Evolutionary conservation across 2,797 vertebrate genomes (phyloP).

Genomic region (Myiotriccus ornatus): DNA sequence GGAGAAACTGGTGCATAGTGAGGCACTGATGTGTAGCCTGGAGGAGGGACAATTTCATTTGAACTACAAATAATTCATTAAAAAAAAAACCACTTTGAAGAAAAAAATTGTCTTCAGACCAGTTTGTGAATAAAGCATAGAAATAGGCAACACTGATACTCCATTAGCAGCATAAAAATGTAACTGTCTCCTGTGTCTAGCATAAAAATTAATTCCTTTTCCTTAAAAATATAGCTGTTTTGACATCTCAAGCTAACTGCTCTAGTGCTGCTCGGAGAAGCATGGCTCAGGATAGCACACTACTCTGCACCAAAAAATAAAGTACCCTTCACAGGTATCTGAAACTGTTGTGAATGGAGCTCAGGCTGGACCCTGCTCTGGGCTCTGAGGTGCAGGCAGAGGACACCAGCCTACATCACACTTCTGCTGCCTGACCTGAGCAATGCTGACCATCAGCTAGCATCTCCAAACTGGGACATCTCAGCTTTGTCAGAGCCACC

Average conservation of each 20-base stretch:
- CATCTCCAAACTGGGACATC: not conserved
- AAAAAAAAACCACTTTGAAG: conserved; percentile 42
- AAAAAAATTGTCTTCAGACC: conserved; percentile 58
- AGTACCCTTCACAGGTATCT: not conserved
- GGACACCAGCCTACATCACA: fast-evolving
- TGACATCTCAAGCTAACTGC: not conserved
- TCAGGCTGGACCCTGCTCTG: fast-evolving
- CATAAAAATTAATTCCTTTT: not conserved
- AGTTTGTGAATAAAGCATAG: conserved; percentile 54
- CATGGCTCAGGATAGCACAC: fast-evolving
- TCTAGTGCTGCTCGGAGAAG: not conserved
- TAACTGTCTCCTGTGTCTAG: not conserved
- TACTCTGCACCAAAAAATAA: not conserved
- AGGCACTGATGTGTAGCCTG: conserved; percentile 35
- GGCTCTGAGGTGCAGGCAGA: fast-evolving
- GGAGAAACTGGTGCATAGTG: conserved; percentile 36
- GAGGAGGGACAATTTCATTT: conserved; percentile 27
- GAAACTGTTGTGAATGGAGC: not conserved
- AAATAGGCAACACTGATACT: conserved; percentile 51
- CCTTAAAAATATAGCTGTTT: not conserved
- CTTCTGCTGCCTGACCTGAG: not conserved
- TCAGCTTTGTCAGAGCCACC: not conserved
- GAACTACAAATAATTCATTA: conserved; percentile 51
- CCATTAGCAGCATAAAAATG: conserved; percentile 54
- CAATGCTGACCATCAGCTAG: not conserved